phyloP scores from a whole-genome alignment of 2,797 vertebrate species.

The Agapornis canus region DNA sequence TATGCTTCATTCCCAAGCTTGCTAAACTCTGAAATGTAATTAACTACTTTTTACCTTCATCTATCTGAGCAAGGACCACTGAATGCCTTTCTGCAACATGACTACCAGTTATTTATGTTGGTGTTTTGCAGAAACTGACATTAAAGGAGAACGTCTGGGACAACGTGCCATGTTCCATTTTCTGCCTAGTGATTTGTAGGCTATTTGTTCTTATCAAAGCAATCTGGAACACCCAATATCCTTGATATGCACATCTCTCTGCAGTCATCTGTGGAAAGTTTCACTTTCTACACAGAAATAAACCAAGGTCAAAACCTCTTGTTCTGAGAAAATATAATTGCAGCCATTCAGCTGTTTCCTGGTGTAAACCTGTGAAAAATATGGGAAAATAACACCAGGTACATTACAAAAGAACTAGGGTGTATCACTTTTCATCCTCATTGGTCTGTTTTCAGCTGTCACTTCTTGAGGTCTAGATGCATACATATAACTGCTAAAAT shows the following conservation, averaged over 20 bases:
- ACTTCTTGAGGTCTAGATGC: background rate
- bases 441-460: background rate
- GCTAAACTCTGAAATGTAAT: background rate
- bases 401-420: background rate
- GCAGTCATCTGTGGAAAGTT: conserved; percentile 17
- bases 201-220: conserved; percentile 31
- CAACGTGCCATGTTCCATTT: background rate
- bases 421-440: background rate
- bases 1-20: background rate
- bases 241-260: conserved; percentile 41
- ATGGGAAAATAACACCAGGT: background rate
- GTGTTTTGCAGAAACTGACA: background rate
- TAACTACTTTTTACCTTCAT: background rate
- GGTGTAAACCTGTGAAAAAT: background rate
- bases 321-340: background rate
- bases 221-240: conserved; percentile 53
- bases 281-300: background rate
- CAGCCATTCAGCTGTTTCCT: background rate
- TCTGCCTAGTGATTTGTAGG: background rate
- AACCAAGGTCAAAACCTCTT: background rate
- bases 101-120: background rate
- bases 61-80: background rate
- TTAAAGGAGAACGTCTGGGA: background rate
- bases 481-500: background rate
- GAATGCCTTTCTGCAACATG: background rate